Base-by-base conservation (phyloP, 1,140 invertebrate species). In the Palaemon carinicauda region DNA sequence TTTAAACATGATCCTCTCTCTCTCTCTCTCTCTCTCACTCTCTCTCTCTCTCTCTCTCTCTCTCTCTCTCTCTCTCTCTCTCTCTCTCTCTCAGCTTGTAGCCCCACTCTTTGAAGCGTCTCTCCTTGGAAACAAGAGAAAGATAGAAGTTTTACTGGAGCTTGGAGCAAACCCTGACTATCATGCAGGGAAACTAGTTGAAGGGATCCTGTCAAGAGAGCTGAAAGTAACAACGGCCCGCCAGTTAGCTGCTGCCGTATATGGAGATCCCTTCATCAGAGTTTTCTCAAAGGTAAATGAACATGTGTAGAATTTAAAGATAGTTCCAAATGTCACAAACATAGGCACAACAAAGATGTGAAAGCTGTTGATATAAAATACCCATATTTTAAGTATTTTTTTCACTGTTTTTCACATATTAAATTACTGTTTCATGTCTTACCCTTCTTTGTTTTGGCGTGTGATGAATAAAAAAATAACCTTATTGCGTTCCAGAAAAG, bases 161-260 rank as follows among this genome's bases (percentile, higher is more conserved):
- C 21, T 83, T 7, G 81, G 71, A n/a, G 81, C 81, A 56, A 73
- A 83, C n/a, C 81, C 81, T 41, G 81, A 83, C 81, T 29, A 54
- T 14, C 21, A 53, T 77, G 71, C 50, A 12, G 71, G 73, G 7
- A 27, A 29, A 7, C 50, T 71, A 29, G 51, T 41, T 0, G 41
- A 54, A 3, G 71, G 71, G 12, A 31, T 52, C 3, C 51, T 75
- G 1, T 51, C 51, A 10, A 24, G 51, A n/a, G 71, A 83, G 21
- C 60, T 83, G 2, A 7, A 56, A 14, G 65, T 77, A 24, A 83
- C 81, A 19, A 83, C 81, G 1, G 31, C 81, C 29, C 69, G 81
- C 0, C 81, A 83, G 19, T 52, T 83, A 19, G 71, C 81, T 21
- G 19, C 24, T 3, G 24, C 51, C 10, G 19, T 83, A 19, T n/a